phyloP scores from a whole-genome alignment of 64 coral and sea anemone genomes.

The Platygyra sinensis region DNA sequence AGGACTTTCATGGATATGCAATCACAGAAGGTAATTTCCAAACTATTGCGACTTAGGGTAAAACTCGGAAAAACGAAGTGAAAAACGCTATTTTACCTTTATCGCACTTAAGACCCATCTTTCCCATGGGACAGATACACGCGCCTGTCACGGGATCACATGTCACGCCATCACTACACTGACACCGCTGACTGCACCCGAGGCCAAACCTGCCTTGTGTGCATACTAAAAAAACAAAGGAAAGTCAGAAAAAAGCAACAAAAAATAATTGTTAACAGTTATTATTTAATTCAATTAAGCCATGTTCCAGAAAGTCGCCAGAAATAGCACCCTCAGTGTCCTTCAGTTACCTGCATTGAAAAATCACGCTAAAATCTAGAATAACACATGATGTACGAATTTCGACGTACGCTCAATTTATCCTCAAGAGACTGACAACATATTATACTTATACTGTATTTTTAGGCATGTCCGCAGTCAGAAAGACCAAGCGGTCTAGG shows the following conservation, averaged over 20 bases:
- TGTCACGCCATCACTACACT: conserved; percentile 48
- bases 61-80: background rate
- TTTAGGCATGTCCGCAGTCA: no score
- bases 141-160: conserved; percentile 75
- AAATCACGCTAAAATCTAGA: no score
- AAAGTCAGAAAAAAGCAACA: background rate
- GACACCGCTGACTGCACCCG: conserved; percentile 38
- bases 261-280: background rate
- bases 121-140: conserved; percentile 71
- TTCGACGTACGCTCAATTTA: no score
- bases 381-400: no score
- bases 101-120: conserved; percentile 67
- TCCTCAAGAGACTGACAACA: no score
- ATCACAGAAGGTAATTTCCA: no score
- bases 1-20: no score
- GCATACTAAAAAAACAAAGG: background rate
- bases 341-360: no score
- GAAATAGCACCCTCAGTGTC: no score
- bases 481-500: background rate
- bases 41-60: no score
- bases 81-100: conserved; percentile 27
- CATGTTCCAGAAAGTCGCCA: no score
- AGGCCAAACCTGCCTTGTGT: conserved; percentile 46
- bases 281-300: background rate
- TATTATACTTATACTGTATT: no score